These are phyloP conservation scores for Helicoverpa zea DNA, from an alignment of 1,140 invertebrate species.

Conservation along the genomic window DNA sequence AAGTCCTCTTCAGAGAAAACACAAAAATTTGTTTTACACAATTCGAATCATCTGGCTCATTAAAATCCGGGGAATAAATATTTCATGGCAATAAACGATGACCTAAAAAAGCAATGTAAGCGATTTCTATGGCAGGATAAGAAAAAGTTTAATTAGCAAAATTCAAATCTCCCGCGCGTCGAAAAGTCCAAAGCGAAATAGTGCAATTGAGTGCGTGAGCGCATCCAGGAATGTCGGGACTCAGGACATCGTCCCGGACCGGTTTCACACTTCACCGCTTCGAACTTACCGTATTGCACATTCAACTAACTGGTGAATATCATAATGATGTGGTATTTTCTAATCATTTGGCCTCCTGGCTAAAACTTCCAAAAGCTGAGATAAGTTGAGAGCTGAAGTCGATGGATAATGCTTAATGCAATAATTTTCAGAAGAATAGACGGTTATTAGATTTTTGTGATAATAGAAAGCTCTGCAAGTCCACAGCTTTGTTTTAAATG, in stretches of 20 bases:
- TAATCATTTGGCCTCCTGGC: not conserved
- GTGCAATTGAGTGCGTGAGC: slow-evolving; percentile 64
- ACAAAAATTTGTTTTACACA: not conserved
- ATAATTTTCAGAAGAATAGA: too few relatives aligned
- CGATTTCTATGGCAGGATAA: slow-evolving; percentile 7
- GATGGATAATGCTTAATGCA: too few relatives aligned
- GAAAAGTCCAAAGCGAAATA: slow-evolving; percentile 56
- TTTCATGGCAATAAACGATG: slow-evolving; percentile 14
- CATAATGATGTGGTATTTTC: slow-evolving; percentile 41
- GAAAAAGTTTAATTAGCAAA: slow-evolving; percentile 21
- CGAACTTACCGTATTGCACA: slow-evolving; percentile 45
- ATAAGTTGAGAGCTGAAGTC: not conserved
- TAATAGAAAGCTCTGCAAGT: too few relatives aligned
- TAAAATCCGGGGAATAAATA: slow-evolving; percentile 4
- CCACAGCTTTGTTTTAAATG: too few relatives aligned
- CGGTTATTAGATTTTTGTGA: too few relatives aligned
- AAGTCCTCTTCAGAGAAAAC: not conserved
- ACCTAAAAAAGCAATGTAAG: not conserved
- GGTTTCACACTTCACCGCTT: slow-evolving; percentile 64
- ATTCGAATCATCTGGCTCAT: not conserved
- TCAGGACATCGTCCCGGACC: slow-evolving; percentile 75
- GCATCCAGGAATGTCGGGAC: slow-evolving; percentile 76
- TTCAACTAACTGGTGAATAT: slow-evolving; percentile 43
- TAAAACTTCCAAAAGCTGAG: not conserved
- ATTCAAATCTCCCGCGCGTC: slow-evolving; percentile 33